These are phyloP conservation scores for Poeciliopsis turrubarensis DNA, from an alignment of 2,113 vertebrate genomes.

Conservation along the genomic window DNA sequence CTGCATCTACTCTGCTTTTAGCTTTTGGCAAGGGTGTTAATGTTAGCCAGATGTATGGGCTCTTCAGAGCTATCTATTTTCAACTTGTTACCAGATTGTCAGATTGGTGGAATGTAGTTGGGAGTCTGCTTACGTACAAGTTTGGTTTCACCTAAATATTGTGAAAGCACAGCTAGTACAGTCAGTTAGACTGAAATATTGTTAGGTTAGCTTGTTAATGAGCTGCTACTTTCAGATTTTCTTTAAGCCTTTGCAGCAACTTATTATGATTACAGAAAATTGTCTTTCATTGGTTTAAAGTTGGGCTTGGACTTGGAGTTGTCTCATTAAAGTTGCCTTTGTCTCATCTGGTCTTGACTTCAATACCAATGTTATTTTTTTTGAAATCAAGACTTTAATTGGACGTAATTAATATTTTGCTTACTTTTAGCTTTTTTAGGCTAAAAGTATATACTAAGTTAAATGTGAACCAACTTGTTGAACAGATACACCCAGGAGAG, in stretches of 20 bases:
- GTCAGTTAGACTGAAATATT: not conserved
- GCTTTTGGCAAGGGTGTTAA: too few relatives aligned
- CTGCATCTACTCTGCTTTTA: too few relatives aligned
- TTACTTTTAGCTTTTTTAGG: not conserved
- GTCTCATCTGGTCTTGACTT: not conserved
- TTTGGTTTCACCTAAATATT: not conserved
- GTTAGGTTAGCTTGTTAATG: not conserved
- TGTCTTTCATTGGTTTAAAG: not conserved
- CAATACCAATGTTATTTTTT: too few relatives aligned
- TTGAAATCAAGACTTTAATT: too few relatives aligned
- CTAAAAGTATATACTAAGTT: not conserved
- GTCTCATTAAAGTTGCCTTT: not conserved
- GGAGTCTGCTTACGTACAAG: too few relatives aligned
- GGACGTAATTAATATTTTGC: too few relatives aligned
- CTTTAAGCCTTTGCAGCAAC: too few relatives aligned
- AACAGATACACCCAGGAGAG: not conserved
- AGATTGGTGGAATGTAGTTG: too few relatives aligned
- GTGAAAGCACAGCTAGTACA: not conserved
- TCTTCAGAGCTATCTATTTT: too few relatives aligned
- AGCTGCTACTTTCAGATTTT: not conserved
- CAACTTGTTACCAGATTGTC: too few relatives aligned
- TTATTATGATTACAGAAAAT: not conserved
- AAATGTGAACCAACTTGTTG: too few relatives aligned
- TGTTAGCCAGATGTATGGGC: too few relatives aligned
- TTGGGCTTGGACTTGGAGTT: not conserved